A percentile compares a stretch with the other conserved stretches of the same genome.
These are phyloP conservation scores for Periplaneta americana DNA, from an alignment of 1,140 invertebrate species.

Conservation along the genomic window DNA sequence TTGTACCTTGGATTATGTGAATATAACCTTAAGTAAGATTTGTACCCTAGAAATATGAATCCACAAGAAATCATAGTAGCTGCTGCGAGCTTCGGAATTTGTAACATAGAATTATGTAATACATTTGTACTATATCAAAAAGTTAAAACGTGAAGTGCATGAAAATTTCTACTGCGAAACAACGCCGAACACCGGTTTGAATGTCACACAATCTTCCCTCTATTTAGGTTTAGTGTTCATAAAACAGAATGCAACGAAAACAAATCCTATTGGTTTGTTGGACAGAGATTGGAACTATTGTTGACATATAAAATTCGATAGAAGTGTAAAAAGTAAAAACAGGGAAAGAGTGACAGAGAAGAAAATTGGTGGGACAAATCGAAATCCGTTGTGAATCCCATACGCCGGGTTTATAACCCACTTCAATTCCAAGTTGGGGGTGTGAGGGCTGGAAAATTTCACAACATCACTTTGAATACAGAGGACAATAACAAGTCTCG, in stretches of 20 bases:
- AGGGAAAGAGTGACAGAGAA: neutral
- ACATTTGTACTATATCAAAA: too few species aligned
- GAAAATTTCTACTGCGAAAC: too few species aligned
- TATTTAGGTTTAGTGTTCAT: too few species aligned
- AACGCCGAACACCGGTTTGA: too few species aligned
- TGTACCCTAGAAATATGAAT: too few species aligned
- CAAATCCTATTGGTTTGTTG: neutral
- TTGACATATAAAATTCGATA: neutral
- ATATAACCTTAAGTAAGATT: too few species aligned
- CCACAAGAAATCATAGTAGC: too few species aligned
- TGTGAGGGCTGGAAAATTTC: neutral
- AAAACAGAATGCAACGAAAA: neutral
- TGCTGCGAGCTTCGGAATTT: too few species aligned
- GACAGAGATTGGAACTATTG: neutral
- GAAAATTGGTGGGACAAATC: neutral
- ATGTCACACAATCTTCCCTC: too few species aligned
- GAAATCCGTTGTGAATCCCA: neutral
- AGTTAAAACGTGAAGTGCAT: too few species aligned
- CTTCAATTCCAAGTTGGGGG: neutral
- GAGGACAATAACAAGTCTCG: neutral
- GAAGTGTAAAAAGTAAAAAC: neutral
- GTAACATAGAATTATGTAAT: too few species aligned
- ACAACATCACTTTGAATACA: neutral
- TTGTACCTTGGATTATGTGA: too few species aligned
- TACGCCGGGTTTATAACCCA: neutral